A percentile compares a stretch with the other conserved stretches of the same genome.
phyloP scores from a whole-genome alignment of 1,140 invertebrate species.

The Pentalonia nigronervosa region DNA sequence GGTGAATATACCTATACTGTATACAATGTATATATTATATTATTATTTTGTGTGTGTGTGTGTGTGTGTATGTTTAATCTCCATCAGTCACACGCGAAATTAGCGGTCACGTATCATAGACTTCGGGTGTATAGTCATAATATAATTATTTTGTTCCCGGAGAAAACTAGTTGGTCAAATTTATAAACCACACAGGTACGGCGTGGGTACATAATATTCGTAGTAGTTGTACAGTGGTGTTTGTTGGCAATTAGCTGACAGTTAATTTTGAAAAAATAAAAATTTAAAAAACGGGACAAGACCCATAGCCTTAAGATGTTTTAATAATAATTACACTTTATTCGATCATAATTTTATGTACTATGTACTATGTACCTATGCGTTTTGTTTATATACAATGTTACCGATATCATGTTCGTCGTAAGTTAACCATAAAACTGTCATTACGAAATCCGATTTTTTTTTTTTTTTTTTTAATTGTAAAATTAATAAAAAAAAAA shows the following conservation, averaged over 20 bases:
- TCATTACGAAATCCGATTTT: not conserved
- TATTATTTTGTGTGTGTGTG: not conserved
- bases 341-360: not conserved
- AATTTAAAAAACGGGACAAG: not conserved
- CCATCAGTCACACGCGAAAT: not conserved
- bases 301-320: not conserved
- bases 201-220: not conserved
- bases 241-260: not conserved
- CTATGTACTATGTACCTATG: not conserved
- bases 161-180: not conserved
- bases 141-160: not conserved
- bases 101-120: not conserved
- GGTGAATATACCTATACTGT: not conserved
- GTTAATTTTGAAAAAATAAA: not conserved
- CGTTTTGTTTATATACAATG: not conserved
- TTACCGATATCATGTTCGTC: not conserved
- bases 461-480: not conserved
- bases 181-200: not conserved
- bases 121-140: not conserved
- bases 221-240: not conserved
- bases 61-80: not conserved
- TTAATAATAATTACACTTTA: not conserved
- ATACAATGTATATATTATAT: not conserved
- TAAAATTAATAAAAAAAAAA: not conserved
- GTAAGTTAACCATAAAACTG: not conserved